phyloP scores from a whole-genome alignment of 2,113 vertebrate species.

The Gallinago undulata region DNA sequence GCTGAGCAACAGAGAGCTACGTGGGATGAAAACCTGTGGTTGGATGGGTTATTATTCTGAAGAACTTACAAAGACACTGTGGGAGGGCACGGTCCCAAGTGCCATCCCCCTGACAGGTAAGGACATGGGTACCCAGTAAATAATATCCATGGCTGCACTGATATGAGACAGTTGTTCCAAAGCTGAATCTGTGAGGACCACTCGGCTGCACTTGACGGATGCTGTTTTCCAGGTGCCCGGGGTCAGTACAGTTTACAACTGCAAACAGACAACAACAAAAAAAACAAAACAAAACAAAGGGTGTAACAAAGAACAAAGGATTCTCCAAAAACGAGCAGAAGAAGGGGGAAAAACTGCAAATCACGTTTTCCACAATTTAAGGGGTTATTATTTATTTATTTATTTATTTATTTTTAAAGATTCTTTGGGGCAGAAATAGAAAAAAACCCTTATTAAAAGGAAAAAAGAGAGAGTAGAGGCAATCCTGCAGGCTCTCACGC shows the following conservation, averaged over 20 bases:
- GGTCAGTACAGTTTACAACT: slow-evolving; percentile 98
- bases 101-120: slow-evolving; percentile 94
- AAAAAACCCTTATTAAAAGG: neutral
- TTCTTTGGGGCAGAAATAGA: neutral
- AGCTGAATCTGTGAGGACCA: slow-evolving; percentile 91
- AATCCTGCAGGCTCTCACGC: neutral
- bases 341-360: neutral
- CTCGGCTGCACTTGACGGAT: slow-evolving; percentile 85
- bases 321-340: neutral
- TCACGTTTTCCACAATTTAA: neutral
- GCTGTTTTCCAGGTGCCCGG: slow-evolving; percentile 92
- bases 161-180: slow-evolving; percentile 90
- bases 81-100: slow-evolving; percentile 94
- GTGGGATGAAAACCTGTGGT: neutral
- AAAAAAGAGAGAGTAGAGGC: neutral
- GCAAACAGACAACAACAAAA: slow-evolving; percentile 15
- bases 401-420: neutral
- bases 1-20: neutral
- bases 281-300: neutral
- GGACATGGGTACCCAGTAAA: slow-evolving; percentile 89
- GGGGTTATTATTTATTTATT: neutral
- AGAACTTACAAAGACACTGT: slow-evolving; percentile 92
- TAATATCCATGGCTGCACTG: slow-evolving; percentile 93
- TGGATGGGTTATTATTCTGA: neutral
- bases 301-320: neutral